phyloP scores from a whole-genome alignment of 2,797 vertebrate genomes.

The Mus spretus region DNA sequence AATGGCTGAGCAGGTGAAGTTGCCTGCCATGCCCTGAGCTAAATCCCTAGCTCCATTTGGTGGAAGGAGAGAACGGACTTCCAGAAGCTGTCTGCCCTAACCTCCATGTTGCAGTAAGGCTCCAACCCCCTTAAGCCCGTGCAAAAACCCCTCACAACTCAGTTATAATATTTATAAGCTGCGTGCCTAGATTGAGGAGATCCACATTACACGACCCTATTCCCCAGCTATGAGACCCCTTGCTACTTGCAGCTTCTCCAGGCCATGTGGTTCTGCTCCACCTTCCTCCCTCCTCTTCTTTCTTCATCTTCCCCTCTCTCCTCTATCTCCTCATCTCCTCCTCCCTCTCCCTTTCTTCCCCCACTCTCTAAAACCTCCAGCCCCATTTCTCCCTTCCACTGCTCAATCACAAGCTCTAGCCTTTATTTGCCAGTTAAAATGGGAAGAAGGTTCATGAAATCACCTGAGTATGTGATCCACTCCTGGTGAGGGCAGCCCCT shows the following conservation, averaged over 20 bases:
- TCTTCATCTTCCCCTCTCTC: background rate
- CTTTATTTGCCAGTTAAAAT: background rate
- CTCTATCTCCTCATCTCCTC: background rate
- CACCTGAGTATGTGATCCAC: background rate
- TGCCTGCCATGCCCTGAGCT: background rate
- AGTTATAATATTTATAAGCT: background rate
- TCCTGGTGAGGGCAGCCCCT: background rate
- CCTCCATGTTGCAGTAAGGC: background rate
- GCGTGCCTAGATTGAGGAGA: background rate
- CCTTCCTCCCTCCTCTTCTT: background rate
- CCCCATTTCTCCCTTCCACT: background rate
- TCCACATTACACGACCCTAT: accelerated
- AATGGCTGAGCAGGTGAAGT: background rate
- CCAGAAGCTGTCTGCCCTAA: background rate
- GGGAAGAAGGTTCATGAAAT: background rate
- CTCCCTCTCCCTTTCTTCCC: background rate
- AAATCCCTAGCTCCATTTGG: background rate
- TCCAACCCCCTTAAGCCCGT: background rate
- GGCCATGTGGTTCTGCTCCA: background rate
- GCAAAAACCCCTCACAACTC: background rate
- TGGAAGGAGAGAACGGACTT: background rate
- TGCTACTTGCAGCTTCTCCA: background rate
- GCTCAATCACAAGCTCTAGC: background rate
- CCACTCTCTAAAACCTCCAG: background rate
- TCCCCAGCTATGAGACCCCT: background rate